Base-by-base conservation (phyloP, 2,113 vertebrate genomes). In the Tiliqua scincoides region DNA sequence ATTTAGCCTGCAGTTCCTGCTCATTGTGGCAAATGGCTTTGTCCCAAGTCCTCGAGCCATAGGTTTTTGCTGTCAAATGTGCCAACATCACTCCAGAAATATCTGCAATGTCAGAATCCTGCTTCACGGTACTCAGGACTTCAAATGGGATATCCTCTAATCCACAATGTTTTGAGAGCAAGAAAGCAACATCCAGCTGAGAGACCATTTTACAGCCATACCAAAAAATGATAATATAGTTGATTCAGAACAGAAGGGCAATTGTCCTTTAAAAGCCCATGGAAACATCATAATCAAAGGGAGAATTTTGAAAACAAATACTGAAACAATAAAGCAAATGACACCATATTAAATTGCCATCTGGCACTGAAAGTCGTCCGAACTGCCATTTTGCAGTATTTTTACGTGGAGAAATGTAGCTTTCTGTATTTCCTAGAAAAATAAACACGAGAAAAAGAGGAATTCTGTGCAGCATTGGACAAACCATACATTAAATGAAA, bases 241-340 rank as follows among this genome's bases (percentile, higher is more conserved):
- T 43, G 25, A 87, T 79, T 78, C 3, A 6, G 30, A 25, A 63
- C 81, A 86, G 27, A 85, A 82, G n/a, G 68, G 65, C n/a, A 75
- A 43, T 4, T 80, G 77, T 86, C 77, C 68, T 73, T 79, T 63
- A 15, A 63, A 79, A 37, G 0, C 79, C 73, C 85, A 52, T 48
- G 10, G 1, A 85, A 79, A 79, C 79, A 84, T 84, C 78, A 84
- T 43, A 92, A 90, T 83, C 54, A 86, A n/a, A 83, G 84, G 75
- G 15, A 25, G 78, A 82, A 25, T 87, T 88, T 70, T 71, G 75
- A 79, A 84, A 79, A 83, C 76, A 84, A 83, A 25, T 84, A 83
- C n/a, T 89, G 68, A 54, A 87, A 86, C 2, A 80, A 82, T 76
- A 70, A 86, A 84, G 77, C 65, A 1, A 86, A 81, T 89, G 21